Evolutionary conservation across 1,140 invertebrate genomes (phyloP).

Genomic region (Euschistus heros): DNA sequence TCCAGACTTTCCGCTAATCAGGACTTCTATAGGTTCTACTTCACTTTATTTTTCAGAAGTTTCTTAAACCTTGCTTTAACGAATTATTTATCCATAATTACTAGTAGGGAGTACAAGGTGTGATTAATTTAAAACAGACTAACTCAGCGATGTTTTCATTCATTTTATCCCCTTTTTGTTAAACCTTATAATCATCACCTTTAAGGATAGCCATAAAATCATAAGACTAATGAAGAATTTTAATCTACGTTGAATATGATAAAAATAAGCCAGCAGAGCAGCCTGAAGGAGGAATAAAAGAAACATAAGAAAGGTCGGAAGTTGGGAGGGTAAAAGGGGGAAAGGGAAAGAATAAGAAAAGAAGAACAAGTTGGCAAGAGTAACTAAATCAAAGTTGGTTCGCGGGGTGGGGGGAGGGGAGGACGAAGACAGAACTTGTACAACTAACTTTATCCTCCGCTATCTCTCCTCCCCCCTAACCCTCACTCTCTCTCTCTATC

Average conservation of each 20-base stretch:
- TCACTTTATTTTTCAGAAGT: too few species aligned
- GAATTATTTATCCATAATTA: too few species aligned
- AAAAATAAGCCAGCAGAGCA: not conserved
- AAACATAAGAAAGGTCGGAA: not conserved
- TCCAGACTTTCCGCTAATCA: too few species aligned
- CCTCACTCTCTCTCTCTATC: not conserved
- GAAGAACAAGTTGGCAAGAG: not conserved
- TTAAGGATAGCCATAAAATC: not conserved
- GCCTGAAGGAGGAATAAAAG: not conserved
- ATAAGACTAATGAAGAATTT: not conserved
- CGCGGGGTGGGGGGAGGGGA: not conserved
- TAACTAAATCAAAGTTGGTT: constrained; percentile 14
- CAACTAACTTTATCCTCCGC: constrained; percentile 1
- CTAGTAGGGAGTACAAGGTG: too few species aligned
- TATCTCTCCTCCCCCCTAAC: not conserved
- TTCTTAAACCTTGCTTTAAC: too few species aligned
- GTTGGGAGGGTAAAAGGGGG: too few species aligned
- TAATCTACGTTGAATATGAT: not conserved
- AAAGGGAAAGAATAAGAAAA: too few species aligned
- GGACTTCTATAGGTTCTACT: too few species aligned
- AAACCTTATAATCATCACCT: not conserved
- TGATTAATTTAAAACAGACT: too few species aligned
- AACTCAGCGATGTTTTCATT: too few species aligned
- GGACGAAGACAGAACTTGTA: not conserved
- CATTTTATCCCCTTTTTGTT: not conserved